Base-by-base conservation (phyloP, 2,113 vertebrate genomes). In the Synchiropus splendidus region DNA sequence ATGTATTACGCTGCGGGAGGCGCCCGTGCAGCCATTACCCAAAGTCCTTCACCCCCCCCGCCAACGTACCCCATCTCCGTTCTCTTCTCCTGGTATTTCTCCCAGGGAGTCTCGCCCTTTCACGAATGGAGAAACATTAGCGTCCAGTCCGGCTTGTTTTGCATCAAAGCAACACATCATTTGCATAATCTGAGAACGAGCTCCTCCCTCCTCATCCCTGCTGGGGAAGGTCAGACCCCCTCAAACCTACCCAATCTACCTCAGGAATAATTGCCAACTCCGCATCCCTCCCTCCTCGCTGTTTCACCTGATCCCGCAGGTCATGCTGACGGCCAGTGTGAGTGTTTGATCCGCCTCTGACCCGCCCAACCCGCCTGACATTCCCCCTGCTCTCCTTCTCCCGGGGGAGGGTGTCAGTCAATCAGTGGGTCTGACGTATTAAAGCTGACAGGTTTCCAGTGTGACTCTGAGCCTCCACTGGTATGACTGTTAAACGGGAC, bases 31-130 rank as follows among this genome's bases (percentile, higher is more conserved):
- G 36, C 39, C 89, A 80, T 90, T 80, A 80, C 77, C 90, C 92
- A 88, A 61, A 38, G 18, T 45, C 57, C 58, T n/a, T 39, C 51
- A 32, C 45, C 9, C 31, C 36, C 36, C 10, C 1, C 18, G 31
- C n/a, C 2, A 46, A 4, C 21, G 39, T 16, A 9, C 10, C 5
- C 13, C 1, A 5, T 1, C 16, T 27, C 39, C 8, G 27, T n/a
- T 17, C 12, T 46, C 55, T 84, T 82, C 75, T 72, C 67, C 60
- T 85, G 87, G 87, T 97, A 90, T 95, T 96, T 95, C 94, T 98
- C 88, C 86, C 87, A 92, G 92, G 92, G 90, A 88, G 80, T 83
- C 58, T 82, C 92, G 90, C 86, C 93, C 92, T 98, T 98, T 97
- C 88, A 86, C 87, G 88, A 91, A 84, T 85, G 84, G 88, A 89